Evolutionary conservation across 1,140 invertebrate genomes (phyloP).

Genomic region (Bombus fervidus): DNA sequence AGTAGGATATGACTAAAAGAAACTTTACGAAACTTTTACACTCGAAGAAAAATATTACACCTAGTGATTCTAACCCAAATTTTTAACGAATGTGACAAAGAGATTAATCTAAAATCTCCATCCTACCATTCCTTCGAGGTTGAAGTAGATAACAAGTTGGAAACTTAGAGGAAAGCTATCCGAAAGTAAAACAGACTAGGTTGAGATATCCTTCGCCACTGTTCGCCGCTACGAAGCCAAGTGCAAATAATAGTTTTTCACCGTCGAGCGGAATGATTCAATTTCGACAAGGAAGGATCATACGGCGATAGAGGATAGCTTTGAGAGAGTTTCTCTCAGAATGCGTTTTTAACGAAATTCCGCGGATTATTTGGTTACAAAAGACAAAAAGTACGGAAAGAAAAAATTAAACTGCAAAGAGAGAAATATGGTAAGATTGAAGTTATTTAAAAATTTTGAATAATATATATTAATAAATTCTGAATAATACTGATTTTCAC

Average conservation of each 20-base stretch:
- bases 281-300: slow-evolving; percentile 16
- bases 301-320: background rate
- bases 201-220: background rate
- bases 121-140: background rate
- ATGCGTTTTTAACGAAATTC: background rate
- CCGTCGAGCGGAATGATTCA: slow-evolving; percentile 6
- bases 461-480: background rate
- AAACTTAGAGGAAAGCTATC: background rate
- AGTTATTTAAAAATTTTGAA: background rate
- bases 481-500: background rate
- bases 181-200: slow-evolving; percentile 31
- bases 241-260: slow-evolving; percentile 29
- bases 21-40: too few relatives aligned
- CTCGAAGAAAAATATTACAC: background rate
- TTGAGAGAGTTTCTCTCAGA: background rate
- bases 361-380: background rate
- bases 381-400: background rate
- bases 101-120: background rate
- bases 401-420: background rate
- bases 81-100: slow-evolving; percentile 11
- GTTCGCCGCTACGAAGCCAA: background rate
- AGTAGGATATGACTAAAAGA: too few relatives aligned
- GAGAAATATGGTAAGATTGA: background rate
- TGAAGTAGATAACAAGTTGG: slow-evolving; percentile 15
- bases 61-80: background rate